phyloP scores from a whole-genome alignment of 37 sponge, comb jelly and placozoan species.

The Ephydatia muelleri region DNA sequence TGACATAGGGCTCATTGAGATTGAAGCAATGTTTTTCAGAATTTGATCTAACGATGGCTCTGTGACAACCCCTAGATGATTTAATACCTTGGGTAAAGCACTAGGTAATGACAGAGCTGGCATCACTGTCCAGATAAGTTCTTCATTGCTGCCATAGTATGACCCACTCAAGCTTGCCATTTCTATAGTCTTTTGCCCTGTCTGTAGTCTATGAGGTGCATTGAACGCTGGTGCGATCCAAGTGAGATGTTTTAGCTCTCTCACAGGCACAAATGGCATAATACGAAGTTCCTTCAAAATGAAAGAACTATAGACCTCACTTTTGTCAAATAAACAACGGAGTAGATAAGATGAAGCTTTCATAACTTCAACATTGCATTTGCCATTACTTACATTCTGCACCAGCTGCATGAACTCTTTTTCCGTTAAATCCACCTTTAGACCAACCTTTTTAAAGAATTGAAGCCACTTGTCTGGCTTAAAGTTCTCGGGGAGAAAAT shows the following conservation, averaged over 20 bases:
- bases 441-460: constrained; percentile 34
- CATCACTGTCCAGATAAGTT: constrained; percentile 57
- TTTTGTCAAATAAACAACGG: not conserved
- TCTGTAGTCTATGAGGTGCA: not conserved
- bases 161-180: not conserved
- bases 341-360: not conserved
- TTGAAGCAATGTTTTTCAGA: constrained; percentile 23
- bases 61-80: not conserved
- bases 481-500: constrained; percentile 24
- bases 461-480: constrained; percentile 22
- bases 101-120: constrained; percentile 29
- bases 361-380: not conserved
- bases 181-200: not conserved
- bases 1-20: constrained; percentile 21
- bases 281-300: constrained; percentile 17
- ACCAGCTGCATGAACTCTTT: constrained; percentile 33
- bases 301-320: not conserved
- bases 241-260: not conserved
- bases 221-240: constrained; percentile 36
- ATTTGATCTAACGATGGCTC: constrained; percentile 24
- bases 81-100: not conserved
- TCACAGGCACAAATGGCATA: constrained; percentile 40
- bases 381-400: not conserved
- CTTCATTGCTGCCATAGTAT: not conserved
- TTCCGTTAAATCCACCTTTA: not conserved